Base-by-base conservation (phyloP, 2,113 vertebrate genomes). In the Edolisoma coerulescens region DNA sequence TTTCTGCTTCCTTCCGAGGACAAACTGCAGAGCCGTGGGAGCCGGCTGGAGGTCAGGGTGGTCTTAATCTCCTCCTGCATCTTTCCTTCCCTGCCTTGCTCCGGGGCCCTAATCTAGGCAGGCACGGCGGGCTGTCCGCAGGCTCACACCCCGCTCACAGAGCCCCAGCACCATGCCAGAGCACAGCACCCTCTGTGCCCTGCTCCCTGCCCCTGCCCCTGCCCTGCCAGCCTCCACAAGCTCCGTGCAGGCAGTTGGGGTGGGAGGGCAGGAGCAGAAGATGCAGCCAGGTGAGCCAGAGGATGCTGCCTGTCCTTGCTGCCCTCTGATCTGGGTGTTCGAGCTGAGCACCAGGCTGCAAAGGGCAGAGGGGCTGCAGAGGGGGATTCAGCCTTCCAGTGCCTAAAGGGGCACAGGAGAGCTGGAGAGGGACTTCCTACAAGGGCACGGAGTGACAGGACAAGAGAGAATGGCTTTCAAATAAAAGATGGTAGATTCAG, bases 51-150 rank as follows among this genome's bases (percentile, higher is more conserved):
- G 84, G 64, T 81, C 95, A 87, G 81, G 86, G 91, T 91, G 91
- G 86, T 91, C 94, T 82, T 75, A 78, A 95, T 84, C 94, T 95
- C 76, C 52, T 68, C 9, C 73, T 79, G 65, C 69, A 92, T 75
- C 94, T 89, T 60, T 54, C 44, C 69, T 77, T 24, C 53, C 64
- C 69, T 65, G 56, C 59, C 69, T 13, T 52, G 42, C 71, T 56
- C 73, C 4, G 24, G 80, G 54, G 45, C 57, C 20, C 28, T 35
- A 4, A 21, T 54, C 44, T 37, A 37, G 95, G 64, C 63, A 77
- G 71, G 42, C 67, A 35, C 0, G 0, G n/a, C 86, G 27, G 82
- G 9, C 68, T 73, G 75, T 92, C 54, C 88, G 79, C 42, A 30
- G 63, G 92, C 63, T 86, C 64, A 42, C 45, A 56, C 30, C 35